A percentile compares a stretch with the other conserved stretches of the same genome.
Evolutionary conservation across 2,888 invertebrate genomes (phyloP).

Genomic region (Aplocera efformata): DNA sequence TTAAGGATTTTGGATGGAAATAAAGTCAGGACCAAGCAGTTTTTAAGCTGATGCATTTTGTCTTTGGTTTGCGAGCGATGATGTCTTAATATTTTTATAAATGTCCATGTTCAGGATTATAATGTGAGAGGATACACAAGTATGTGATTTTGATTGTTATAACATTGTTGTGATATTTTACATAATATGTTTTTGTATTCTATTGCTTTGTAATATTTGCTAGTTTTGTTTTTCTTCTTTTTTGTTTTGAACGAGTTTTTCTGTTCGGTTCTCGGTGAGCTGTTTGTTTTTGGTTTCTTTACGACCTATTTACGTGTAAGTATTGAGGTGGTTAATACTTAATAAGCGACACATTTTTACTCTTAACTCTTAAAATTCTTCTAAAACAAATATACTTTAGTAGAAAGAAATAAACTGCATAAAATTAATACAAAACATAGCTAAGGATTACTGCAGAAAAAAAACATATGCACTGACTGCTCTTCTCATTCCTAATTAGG

Average conservation of each 20-base stretch:
- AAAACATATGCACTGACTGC: no score
- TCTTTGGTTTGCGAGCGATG: slow-evolving; percentile 66
- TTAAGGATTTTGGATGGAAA: slow-evolving; percentile 38
- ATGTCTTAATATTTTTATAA: slow-evolving; percentile 32
- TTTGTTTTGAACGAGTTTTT: slow-evolving; percentile 38
- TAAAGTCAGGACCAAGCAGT: slow-evolving; percentile 29
- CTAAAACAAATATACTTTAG: neutral
- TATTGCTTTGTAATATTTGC: slow-evolving; percentile 58
- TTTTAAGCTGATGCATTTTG: slow-evolving; percentile 63
- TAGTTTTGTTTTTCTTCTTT: slow-evolving; percentile 40
- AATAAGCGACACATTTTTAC: neutral
- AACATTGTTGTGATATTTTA: slow-evolving; percentile 3
- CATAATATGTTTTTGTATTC: slow-evolving; percentile 34
- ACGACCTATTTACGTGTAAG: slow-evolving; percentile 28
- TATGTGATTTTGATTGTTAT: slow-evolving; percentile 48
- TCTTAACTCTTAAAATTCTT: no score
- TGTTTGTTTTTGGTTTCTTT: slow-evolving; percentile 34
- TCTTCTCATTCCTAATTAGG: no score
- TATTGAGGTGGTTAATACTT: slow-evolving; percentile 29
- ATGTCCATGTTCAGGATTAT: slow-evolving; percentile 12
- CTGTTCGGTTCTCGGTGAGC: slow-evolving; percentile 37
- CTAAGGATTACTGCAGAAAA: no score
- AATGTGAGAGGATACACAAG: slow-evolving; percentile 70
- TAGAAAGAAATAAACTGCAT: neutral
- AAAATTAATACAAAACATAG: slow-evolving; percentile 3